A percentile compares a stretch with the other conserved stretches of the same genome.
Evolutionary conservation across 2,888 invertebrate genomes (phyloP).

Genomic region (Acleris sparsana): DNA sequence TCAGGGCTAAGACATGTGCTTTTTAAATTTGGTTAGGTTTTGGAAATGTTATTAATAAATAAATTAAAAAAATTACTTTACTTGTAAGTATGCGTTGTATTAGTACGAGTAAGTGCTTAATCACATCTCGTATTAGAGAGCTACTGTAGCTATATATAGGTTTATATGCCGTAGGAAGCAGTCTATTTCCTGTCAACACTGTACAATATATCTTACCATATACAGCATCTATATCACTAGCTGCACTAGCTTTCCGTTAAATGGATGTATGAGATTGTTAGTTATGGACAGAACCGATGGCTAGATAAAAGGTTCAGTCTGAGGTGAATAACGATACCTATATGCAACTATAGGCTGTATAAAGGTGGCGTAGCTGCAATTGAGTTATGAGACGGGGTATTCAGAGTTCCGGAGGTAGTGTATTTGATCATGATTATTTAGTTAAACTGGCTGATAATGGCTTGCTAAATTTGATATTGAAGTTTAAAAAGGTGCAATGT

Average conservation of each 20-base stretch:
- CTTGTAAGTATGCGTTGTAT: no score
- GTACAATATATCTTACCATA: neutral
- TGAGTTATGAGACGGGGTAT: neutral
- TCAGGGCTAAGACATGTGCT: no score
- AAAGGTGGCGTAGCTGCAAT: neutral
- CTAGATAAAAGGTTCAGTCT: slow-evolving; percentile 9
- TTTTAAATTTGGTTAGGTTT: no score
- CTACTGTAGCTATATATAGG: neutral
- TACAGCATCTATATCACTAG: slow-evolving; percentile 1
- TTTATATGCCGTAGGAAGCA: slow-evolving; percentile 4
- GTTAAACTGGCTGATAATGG: no score
- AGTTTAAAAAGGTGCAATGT: no score
- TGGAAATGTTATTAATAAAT: no score
- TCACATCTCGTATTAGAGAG: no score
- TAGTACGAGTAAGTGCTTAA: no score
- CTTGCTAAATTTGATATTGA: no score
- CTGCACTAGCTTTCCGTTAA: slow-evolving; percentile 8
- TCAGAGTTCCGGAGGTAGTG: no score
- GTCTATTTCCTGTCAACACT: slow-evolving; percentile 8
- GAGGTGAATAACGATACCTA: slow-evolving; percentile 10
- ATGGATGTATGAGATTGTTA: slow-evolving; percentile 18
- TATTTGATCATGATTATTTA: no score
- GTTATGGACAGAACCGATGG: slow-evolving; percentile 12
- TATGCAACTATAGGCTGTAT: slow-evolving; percentile 1
- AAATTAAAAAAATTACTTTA: no score